Conservation (phyloP, 2,113 vertebrate genomes). For the Clinocottus analis region DNA sequence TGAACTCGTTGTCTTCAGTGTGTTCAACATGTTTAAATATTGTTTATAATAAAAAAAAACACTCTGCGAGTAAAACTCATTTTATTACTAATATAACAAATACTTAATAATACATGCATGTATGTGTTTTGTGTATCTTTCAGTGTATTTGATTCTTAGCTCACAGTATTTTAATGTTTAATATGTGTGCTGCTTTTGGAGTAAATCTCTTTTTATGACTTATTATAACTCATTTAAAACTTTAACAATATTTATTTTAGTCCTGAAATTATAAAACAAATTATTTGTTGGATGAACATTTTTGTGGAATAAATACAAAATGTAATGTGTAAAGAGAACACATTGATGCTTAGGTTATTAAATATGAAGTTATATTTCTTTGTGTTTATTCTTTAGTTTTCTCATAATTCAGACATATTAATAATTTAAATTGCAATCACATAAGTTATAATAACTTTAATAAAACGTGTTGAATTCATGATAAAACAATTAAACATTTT, state of each 20-base stretch:
- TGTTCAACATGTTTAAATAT: not conserved
- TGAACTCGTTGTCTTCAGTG: constrained; percentile 20
- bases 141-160: not conserved
- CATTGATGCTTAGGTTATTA: too few relatives aligned
- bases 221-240: not conserved
- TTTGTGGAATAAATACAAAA: not conserved
- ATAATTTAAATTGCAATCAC: not conserved
- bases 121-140: not conserved
- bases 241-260: not conserved
- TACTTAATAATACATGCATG: not conserved
- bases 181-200: not conserved
- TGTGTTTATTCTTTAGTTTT: not conserved
- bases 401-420: not conserved
- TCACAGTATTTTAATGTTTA: not conserved
- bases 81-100: not conserved
- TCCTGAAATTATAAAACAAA: not conserved
- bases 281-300: not conserved
- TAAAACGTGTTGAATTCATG: not conserved
- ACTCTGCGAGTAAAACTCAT: not conserved
- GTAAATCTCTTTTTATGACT: not conserved
- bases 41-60: not conserved
- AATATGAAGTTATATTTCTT: too few relatives aligned
- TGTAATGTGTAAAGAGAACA: not conserved
- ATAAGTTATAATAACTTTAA: not conserved
- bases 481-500: too few relatives aligned